Conservation (phyloP, 2,888 invertebrate genomes). For the Dynastes hyllus region DNA sequence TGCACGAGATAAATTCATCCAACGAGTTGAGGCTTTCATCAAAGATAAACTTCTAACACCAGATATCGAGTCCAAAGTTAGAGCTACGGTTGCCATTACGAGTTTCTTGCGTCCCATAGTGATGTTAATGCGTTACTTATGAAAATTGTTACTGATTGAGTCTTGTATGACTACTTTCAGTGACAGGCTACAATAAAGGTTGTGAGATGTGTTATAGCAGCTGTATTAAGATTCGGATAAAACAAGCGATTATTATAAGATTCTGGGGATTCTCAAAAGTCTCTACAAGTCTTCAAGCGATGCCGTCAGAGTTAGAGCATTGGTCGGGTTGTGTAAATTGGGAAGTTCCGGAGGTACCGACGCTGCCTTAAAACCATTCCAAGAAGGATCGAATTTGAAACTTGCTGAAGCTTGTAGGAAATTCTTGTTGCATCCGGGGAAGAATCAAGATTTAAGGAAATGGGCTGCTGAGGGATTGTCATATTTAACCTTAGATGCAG, state of each 20-base stretch:
- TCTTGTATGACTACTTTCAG: no score
- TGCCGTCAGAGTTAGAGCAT: slow-evolving; percentile 89
- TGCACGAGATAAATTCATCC: slow-evolving; percentile 81
- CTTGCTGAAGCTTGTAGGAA: slow-evolving; percentile 95
- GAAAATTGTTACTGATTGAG: no score
- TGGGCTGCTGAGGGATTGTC: slow-evolving; percentile 99
- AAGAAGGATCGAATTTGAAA: slow-evolving; percentile 94
- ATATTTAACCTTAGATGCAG: slow-evolving; percentile 97
- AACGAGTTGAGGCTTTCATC: slow-evolving; percentile 88
- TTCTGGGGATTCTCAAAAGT: slow-evolving; percentile 88
- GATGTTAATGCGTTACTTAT: no score
- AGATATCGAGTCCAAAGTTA: slow-evolving; percentile 90
- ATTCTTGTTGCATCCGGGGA: slow-evolving; percentile 90
- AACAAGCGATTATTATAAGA: slow-evolving; percentile 91
- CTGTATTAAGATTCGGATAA: slow-evolving; percentile 98
- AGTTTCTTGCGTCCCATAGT: no score
- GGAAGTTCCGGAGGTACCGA: slow-evolving; percentile 97
- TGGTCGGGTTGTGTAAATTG: slow-evolving; percentile 96
- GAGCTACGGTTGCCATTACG: slow-evolving; percentile 89
- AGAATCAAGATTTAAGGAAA: slow-evolving; percentile 90
- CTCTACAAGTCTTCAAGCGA: slow-evolving; percentile 94
- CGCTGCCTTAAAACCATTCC: slow-evolving; percentile 94
- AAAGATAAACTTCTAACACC: slow-evolving; percentile 89
- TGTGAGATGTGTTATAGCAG: no score
- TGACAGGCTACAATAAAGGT: no score